phyloP scores from a whole-genome alignment of 2,888 invertebrate species.

The Poecilus cupreus region DNA sequence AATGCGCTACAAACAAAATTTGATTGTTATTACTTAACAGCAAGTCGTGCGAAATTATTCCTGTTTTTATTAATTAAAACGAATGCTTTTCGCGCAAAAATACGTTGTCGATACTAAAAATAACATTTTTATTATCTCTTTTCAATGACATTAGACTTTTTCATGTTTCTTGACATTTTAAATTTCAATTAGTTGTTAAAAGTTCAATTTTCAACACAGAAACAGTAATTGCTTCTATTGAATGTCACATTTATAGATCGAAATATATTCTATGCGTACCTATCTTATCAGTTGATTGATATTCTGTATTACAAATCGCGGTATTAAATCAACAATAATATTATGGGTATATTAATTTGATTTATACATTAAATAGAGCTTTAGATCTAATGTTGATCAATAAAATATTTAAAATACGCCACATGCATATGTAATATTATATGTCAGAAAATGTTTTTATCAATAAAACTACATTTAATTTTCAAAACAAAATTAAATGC shows the following conservation, averaged over 20 bases:
- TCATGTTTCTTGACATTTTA: conserved; percentile 14
- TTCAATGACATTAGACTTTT: conserved; percentile 18
- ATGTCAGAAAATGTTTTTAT: too few species aligned
- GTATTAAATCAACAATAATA: background rate
- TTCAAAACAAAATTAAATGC: too few species aligned
- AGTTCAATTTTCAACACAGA: background rate
- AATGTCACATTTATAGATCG: background rate
- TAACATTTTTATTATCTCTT: background rate
- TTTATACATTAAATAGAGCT: too few species aligned
- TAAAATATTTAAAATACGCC: too few species aligned
- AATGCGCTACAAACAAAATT: background rate
- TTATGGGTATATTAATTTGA: background rate
- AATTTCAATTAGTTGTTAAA: background rate
- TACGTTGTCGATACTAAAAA: conserved; percentile 3
- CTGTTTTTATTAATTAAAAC: background rate
- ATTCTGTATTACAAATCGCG: too few species aligned
- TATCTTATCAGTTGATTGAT: background rate
- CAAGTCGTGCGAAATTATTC: background rate
- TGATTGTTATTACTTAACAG: background rate
- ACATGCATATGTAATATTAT: too few species aligned
- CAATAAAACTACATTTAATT: too few species aligned
- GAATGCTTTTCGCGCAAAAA: background rate
- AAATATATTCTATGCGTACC: background rate
- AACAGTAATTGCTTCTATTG: background rate
- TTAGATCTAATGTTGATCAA: too few species aligned